Evolutionary conservation across 2,888 invertebrate species (phyloP), one percentile per base, ranked within the genome.

Genomic region (Drosophila borborema): DNA sequence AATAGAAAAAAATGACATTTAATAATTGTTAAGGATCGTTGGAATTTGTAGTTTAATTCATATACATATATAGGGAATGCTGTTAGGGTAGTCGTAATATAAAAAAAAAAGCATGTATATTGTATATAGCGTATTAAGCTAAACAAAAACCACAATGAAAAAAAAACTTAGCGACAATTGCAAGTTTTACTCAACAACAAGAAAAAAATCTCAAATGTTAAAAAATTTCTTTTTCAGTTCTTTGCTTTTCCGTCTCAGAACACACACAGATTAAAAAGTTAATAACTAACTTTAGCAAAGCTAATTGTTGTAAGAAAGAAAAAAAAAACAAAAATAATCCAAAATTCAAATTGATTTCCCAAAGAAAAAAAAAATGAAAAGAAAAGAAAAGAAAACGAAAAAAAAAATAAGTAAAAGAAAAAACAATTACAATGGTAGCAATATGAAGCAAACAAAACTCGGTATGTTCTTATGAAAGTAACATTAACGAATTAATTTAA

Each of bases 221-320:
- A n/a, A 34, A 34, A 51, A 18, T 36, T n/a, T 16, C n/a, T 8
- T 6, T 53, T 66, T 80, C 12, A 2, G 60, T 73, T 77, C 9
- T 56, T 70, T 77, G 56, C 60, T 80, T 80, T 77, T 48, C 53
- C 54, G 53, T 67, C 51, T 45, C 40, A 64, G 31, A 48, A 67
- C 61, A 64, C 63, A 63, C 63, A 78, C 61, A 54, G 18, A 55
- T 9, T 28, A 41, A 49, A 14, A 72, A 70, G 64, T 65, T 72
- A 74, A 61, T 66, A 51, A 59, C 64, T 75, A 75, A 84, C 80
- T 81, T 92, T 92, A 92, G 92, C 92, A 84, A 89, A 92, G 92
- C 92, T 92, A 92, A 91, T 89, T 89, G 87, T 91, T 91, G 91
- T 92, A 88, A 79, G 82, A 74, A 77, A 60, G 28, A 28, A 28